Conservation (phyloP, 2,888 invertebrate species). For the Tribolium freemani region DNA sequence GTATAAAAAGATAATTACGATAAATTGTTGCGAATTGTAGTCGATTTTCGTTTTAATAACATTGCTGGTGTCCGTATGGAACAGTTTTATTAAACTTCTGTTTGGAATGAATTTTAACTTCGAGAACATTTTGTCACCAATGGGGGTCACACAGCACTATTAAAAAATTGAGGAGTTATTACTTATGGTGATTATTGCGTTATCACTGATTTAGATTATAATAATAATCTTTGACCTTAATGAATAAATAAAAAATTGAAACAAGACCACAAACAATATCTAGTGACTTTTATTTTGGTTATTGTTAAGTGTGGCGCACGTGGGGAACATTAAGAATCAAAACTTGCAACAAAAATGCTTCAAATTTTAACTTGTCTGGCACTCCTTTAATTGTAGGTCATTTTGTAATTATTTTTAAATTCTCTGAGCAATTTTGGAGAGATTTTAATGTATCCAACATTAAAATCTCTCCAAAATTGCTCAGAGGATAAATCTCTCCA, state of each 20-base stretch:
- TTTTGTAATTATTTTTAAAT: no score
- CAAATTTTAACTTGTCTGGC: no score
- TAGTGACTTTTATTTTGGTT: neutral
- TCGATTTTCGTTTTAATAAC: conserved; percentile 62
- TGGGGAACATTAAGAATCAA: neutral
- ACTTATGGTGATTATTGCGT: neutral
- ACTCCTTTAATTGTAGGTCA: no score
- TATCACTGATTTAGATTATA: conserved; percentile 15
- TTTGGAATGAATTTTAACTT: conserved; percentile 20
- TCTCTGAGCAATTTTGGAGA: no score
- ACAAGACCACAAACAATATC: neutral
- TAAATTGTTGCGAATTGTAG: conserved; percentile 59
- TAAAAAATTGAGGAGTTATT: neutral
- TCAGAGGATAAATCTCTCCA: no score
- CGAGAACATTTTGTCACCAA: conserved; percentile 26
- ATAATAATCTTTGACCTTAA: conserved; percentile 30
- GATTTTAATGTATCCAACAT: no score
- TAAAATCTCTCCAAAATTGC: no score
- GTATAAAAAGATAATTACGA: conserved; percentile 51
- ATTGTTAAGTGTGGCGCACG: neutral
- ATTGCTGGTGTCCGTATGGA: conserved; percentile 53
- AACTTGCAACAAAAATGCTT: no score
- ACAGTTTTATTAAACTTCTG: conserved; percentile 41
- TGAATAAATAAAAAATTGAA: conserved; percentile 9
- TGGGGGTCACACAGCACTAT: neutral